phyloP scores from a whole-genome alignment of 1,140 invertebrate genomes.

The Drosophila asahinai region DNA sequence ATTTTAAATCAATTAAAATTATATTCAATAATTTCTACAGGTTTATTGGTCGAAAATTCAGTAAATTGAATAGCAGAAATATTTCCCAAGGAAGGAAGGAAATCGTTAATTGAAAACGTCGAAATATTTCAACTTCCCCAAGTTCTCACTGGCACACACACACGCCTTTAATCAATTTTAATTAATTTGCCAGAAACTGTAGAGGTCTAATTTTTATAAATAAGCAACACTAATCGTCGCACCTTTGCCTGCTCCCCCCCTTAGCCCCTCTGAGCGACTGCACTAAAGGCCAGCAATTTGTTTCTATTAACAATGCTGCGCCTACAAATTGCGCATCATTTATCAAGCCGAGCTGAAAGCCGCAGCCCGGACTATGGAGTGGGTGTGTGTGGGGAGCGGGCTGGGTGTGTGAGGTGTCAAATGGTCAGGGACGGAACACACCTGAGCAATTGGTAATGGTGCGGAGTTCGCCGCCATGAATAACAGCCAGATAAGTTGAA shows the following conservation, averaged over 20 bases:
- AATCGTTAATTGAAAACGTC: not conserved
- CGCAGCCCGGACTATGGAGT: conserved; percentile 14
- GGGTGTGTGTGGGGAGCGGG: conserved; percentile 13
- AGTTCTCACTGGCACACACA: conserved; percentile 1
- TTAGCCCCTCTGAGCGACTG: conserved; percentile 3
- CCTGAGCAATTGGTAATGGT: conserved; percentile 76
- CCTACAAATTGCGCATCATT: conserved; percentile 79
- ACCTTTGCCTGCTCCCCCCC: conserved; percentile 9
- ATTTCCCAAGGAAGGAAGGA: no score
- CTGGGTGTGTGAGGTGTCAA: conserved; percentile 28
- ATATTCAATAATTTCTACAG: not conserved
- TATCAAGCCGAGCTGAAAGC: conserved; percentile 64
- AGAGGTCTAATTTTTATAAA: conserved; percentile 74
- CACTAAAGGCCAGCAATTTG: conserved; percentile 71
- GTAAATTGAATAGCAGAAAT: not conserved
- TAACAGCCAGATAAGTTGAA: conserved; percentile 25
- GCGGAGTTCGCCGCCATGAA: conserved; percentile 44
- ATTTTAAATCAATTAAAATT: not conserved
- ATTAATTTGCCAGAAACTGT: conserved; percentile 66
- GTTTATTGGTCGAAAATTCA: not conserved
- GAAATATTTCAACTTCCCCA: not conserved
- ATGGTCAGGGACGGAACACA: conserved; percentile 53
- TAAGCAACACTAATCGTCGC: conserved; percentile 76
- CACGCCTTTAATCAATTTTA: conserved; percentile 72
- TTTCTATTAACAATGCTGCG: conserved; percentile 81